These are phyloP conservation scores for Dromococcyx pavoninus DNA, from an alignment of 2,797 vertebrate genomes.

Conservation along the genomic window DNA sequence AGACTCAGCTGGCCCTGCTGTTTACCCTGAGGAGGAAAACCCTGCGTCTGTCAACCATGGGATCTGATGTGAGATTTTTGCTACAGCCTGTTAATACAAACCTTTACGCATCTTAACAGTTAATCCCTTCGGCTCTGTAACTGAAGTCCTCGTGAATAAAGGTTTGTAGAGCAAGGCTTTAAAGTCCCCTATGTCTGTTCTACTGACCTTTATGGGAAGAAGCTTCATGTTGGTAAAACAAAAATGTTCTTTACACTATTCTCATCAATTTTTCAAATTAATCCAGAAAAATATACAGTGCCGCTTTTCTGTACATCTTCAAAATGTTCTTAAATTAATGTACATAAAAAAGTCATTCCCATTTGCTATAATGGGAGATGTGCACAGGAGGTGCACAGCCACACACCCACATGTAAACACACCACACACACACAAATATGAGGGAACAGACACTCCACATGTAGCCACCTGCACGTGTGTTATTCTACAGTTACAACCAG, in stretches of 20 bases:
- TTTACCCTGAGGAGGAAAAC: constrained; percentile 40
- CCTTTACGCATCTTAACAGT: background rate
- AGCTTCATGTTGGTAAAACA: constrained; percentile 20
- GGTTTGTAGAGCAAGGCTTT: constrained; percentile 34
- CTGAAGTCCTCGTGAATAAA: background rate
- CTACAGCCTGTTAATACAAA: background rate
- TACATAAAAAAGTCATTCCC: constrained; percentile 44
- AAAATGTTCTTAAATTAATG: constrained; percentile 64
- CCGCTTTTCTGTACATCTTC: constrained; percentile 60
- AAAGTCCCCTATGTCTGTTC: background rate
- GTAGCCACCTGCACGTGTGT: background rate
- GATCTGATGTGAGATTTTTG: background rate
- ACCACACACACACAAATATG: background rate
- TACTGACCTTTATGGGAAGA: constrained; percentile 32
- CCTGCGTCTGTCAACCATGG: background rate
- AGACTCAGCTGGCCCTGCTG: background rate
- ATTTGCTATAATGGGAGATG: constrained; percentile 28
- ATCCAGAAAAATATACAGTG: constrained; percentile 67
- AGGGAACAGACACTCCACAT: constrained; percentile 19
- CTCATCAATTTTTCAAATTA: constrained; percentile 53
- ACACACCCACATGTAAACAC: background rate
- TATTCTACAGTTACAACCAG: background rate
- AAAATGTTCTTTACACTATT: constrained; percentile 48
- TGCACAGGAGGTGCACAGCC: constrained; percentile 25
- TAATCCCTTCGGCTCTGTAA: background rate